Evolutionary conservation across 2,797 vertebrate species (phyloP).

Genomic region (Florisuga fusca): DNA sequence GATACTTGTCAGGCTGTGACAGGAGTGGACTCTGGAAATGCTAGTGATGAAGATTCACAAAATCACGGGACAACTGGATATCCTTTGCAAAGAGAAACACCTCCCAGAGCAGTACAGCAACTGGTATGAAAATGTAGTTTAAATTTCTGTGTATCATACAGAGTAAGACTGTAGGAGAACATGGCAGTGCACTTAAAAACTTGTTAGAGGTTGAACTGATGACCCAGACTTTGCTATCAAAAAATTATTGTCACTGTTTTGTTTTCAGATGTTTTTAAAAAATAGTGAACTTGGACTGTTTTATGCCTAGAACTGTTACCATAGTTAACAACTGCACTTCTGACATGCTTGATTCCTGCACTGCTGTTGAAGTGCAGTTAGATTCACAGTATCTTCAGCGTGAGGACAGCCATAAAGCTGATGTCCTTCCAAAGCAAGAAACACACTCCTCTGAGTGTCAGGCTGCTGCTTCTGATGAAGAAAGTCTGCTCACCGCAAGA

Average conservation of each 20-base stretch:
- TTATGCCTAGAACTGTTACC: background rate
- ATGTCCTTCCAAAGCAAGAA: slow-evolving; percentile 68
- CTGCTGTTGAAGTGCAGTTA: slow-evolving; percentile 40
- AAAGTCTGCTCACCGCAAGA: slow-evolving; percentile 50
- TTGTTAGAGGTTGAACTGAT: background rate
- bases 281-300: background rate
- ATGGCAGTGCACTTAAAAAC: background rate
- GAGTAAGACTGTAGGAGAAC: background rate
- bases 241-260: background rate
- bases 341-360: background rate
- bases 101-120: slow-evolving; percentile 76
- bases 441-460: slow-evolving; percentile 74
- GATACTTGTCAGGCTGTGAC: slow-evolving; percentile 78
- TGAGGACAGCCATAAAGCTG: slow-evolving; percentile 47
- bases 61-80: slow-evolving; percentile 76
- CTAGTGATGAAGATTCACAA: slow-evolving; percentile 85
- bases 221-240: background rate
- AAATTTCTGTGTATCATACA: background rate
- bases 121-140: slow-evolving; percentile 72
- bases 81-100: slow-evolving; percentile 54
- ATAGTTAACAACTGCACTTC: background rate
- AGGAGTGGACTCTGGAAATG: slow-evolving; percentile 86
- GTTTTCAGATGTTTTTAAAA: background rate
- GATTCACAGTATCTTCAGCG: slow-evolving; percentile 76
- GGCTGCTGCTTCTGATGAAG: slow-evolving; percentile 49